Evolutionary conservation across 2,888 invertebrate species (phyloP).

Genomic region (Himalopsyche anomala): DNA sequence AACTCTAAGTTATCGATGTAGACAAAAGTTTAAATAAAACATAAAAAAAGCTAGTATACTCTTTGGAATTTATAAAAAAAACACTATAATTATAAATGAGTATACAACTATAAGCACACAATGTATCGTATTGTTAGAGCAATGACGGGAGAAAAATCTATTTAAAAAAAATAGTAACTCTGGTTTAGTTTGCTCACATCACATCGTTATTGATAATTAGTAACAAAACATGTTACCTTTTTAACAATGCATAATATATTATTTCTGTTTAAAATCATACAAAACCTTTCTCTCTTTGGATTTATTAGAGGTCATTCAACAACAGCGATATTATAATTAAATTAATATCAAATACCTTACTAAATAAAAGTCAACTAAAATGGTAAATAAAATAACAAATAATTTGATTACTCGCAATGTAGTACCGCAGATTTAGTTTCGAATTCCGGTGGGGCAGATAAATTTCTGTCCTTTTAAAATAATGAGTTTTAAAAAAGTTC

Average conservation of each 20-base stretch:
- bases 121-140: not conserved
- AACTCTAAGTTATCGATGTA: not conserved
- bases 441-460: too few relatives aligned
- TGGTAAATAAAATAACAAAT: too few relatives aligned
- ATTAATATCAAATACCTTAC: not conserved
- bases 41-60: conserved; percentile 19
- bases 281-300: conserved; percentile 1
- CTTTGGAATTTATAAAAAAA: conserved; percentile 7
- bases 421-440: too few relatives aligned
- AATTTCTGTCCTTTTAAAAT: too few relatives aligned
- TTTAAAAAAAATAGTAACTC: not conserved
- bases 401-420: too few relatives aligned
- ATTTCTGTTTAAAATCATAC: conserved; percentile 16
- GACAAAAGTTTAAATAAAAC: not conserved
- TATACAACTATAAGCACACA: not conserved
- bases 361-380: too few relatives aligned
- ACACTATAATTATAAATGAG: conserved; percentile 7
- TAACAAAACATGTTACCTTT: too few relatives aligned
- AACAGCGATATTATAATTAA: not conserved
- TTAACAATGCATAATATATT: not conserved
- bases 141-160: not conserved
- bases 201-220: too few relatives aligned
- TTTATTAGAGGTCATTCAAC: not conserved
- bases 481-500: too few relatives aligned
- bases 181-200: too few relatives aligned